Evolutionary conservation across 1,140 invertebrate genomes (phyloP), one percentile per base, ranked within the genome.

Genomic region (Aphaenogaster floridana): DNA sequence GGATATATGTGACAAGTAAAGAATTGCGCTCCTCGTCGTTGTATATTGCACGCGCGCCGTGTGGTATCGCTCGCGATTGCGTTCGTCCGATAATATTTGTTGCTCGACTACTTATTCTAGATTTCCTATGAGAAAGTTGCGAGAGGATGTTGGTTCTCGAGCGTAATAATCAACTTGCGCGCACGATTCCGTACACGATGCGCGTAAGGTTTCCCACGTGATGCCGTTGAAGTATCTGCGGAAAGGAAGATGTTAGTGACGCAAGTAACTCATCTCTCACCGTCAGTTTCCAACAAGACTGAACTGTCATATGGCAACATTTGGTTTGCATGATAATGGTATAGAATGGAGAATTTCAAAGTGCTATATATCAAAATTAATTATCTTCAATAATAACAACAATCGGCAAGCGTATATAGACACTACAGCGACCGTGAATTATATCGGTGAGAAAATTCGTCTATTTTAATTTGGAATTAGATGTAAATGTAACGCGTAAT

Each of bases 41-140:
- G 34, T 72, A 54, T 0, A 72, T 69, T 77, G 34, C 54, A 61
- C 68, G 50, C 72, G 50, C 28, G 42, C n/a, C n/a, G 50, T 15
- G n/a, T 45, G 15, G 74, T 79, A 86, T 86, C 59, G 36, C 2
- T 50, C 74, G 61, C 74, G 76, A 86, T 86, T 61, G 61, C 21
- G 45, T 52, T 66, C 59, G 48, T 77, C 83, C 72, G 83, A 79
- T 86, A 78, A 79, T 86, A 79, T 79, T 86, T 86, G 17, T 86
- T 79, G 74, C 61, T 36, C 61, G 74, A 52, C 83, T 86, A 52
- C 59, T 76, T 84, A 84, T 86, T 79, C 63, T 66, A 86, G 61
- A 79, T 86, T 87, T 72, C 11, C 69, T 84, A 63, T 57, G 80
- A 76, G 86, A 87, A 87, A 87, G 78, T 66, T 52, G 77, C 68